Base-by-base conservation (phyloP, 1,140 invertebrate species). In the Drosophila arawakana region DNA sequence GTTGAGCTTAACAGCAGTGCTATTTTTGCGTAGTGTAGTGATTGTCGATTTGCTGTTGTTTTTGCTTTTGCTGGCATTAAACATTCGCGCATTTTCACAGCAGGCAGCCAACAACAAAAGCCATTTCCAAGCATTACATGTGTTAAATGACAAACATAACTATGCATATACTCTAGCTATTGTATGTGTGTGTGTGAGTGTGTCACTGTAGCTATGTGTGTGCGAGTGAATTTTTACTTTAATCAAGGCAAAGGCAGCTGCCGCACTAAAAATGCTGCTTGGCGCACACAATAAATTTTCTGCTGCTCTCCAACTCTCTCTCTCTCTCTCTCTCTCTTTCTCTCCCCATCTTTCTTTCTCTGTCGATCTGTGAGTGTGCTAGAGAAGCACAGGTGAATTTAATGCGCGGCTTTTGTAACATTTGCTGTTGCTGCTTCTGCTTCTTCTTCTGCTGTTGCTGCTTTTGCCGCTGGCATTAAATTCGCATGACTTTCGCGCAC, bases 201-300 rank as follows among this genome's bases (percentile, higher is more conserved):
- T 55, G 52, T 11, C 55, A 8, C 35, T 35, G 25, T 35, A 25
- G 52, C 18, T 79, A 59, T 63, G 47, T 65, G 70, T 67, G 8
- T 37, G 44, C 21, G 44, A 37, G 55, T 15, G 71, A 69, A 70
- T 70, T 75, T 71, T 65, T 71, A 50, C 71, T 80, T 85, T 85
- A 85, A 85, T 85, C 81, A 85, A 78, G 81, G 68, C 73, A 71
- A 58, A 70, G 67, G 55, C 78, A 59, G 73, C 76, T 71, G 60
- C 47, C 66, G 55, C 81, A 80, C 75, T 79, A 60, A 78, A 80
- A 84, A 73, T 66, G 58, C 69, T 68, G 68, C 73, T 70, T 71
- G 58, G 73, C 58, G 55, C 52, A 75, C 81, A 85, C 82, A 85
- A 85, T 86, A 85, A 85, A 85, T 85, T 73, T 76, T 62, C 52